A percentile compares a stretch with the other conserved stretches of the same genome.
Conservation (phyloP, 2,797 vertebrate genomes). For the Hapalemur alaotrensis region DNA sequence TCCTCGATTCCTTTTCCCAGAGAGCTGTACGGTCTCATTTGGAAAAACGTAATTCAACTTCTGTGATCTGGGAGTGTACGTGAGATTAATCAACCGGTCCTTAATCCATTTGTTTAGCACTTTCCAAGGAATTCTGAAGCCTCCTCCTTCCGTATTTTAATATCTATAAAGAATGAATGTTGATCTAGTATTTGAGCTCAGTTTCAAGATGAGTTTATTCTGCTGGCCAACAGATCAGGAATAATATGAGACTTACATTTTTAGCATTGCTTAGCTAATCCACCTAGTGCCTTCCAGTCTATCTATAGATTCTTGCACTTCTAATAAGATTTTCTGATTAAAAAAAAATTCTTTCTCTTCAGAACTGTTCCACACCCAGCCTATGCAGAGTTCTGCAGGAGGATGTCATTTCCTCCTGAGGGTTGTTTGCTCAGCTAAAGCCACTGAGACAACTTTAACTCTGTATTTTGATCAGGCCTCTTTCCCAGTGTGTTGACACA, state of each 20-base stretch:
- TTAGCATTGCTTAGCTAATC: neutral
- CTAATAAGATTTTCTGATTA: neutral
- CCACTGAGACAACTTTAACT: slow-evolving; percentile 33
- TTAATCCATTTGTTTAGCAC: neutral
- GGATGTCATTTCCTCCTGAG: slow-evolving; percentile 10
- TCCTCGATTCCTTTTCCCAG: neutral
- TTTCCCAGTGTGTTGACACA: slow-evolving; percentile 55
- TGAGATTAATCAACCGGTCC: neutral
- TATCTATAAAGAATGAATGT: neutral
- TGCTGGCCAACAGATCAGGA: neutral
- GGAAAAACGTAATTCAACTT: neutral
- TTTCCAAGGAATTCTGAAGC: neutral
- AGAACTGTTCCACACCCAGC: neutral
- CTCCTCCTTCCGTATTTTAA: neutral
- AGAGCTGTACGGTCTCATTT: neutral
- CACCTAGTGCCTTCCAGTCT: neutral
- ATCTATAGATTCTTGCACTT: neutral
- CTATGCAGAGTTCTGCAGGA: neutral
- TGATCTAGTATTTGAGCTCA: neutral
- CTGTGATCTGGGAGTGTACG: neutral
- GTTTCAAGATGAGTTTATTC: neutral
- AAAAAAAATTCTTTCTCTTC: neutral
- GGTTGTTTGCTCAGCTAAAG: slow-evolving; percentile 35
- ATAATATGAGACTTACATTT: neutral
- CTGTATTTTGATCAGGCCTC: slow-evolving; percentile 65